Base-by-base conservation (phyloP, 2,888 invertebrate species). In the Ecdyonurus torrentis region DNA sequence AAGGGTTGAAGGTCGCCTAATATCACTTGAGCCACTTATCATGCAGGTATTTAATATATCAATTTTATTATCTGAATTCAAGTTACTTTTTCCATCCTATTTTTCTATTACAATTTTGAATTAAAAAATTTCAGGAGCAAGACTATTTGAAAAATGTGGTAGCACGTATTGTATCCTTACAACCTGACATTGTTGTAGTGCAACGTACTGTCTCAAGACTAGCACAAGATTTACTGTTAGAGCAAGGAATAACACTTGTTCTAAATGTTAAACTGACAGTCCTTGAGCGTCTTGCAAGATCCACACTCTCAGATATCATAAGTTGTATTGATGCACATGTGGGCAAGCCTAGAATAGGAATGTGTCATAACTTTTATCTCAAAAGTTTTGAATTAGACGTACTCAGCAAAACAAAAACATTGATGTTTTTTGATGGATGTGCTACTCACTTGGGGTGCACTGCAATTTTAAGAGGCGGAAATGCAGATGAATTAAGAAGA, bases 371-470 rank as follows among this genome's bases (percentile, higher is more conserved):
- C 67, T 96, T 96, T 75, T 87, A 88, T 69, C 81, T 91, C 19
- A 79, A 83, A 67, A 79, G 73, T 64, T 82, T 79, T 59, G 52
- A 63, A 20, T 53, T 63, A 23, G 37, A 37, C n/a, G 25, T 37
- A 23, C n/a, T n/a, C n/a, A 53, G 19, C 52, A 22, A 24, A 19
- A 76, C 77, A 23, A 98, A 98, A 78, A 92, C 92, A 0, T 75
- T 98, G 25, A 91, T 98, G 91, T 89, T 90, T 68, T 86, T 97
- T 68, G 96, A 96, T 74, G 93, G 94, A 3, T 89, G 95, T 68
- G 86, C 89, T 0, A 84, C 86, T 70, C 84, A 89, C 69, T 78
- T 93, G 1, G 94, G 92, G 1, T 91, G 91, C 67, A 91, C 95
- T 20, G 86, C 97, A 58, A 74, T 95, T 2, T 75, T 98, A 1